A percentile compares a stretch with the other conserved stretches of the same genome.
These are phyloP conservation scores for Eupithecia exiguata DNA, from an alignment of 2,888 invertebrate species.

Conservation along the genomic window DNA sequence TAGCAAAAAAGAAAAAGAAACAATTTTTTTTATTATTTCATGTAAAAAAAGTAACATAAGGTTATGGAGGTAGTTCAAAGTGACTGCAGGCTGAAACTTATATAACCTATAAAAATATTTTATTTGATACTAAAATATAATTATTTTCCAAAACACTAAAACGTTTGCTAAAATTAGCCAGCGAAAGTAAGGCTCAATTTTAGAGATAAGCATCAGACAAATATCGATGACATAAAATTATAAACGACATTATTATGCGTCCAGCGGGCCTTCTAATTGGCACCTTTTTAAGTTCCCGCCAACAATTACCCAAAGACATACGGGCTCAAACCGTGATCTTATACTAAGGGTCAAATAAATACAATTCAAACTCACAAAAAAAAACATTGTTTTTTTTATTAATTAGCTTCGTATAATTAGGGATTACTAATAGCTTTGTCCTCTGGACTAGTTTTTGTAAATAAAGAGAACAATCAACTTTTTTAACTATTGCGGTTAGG, in stretches of 20 bases:
- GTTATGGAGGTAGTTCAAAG: too few relatives aligned
- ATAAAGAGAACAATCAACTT: not conserved
- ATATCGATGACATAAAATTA: conserved; percentile 65
- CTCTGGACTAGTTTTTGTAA: not conserved
- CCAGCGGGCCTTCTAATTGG: conserved; percentile 73
- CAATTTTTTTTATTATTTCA: too few relatives aligned
- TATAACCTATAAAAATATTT: not conserved
- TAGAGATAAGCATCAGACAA: conserved; percentile 36
- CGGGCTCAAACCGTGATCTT: not conserved
- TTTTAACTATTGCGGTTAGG: not conserved
- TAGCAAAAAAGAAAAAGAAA: too few relatives aligned
- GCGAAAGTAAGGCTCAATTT: conserved; percentile 10
- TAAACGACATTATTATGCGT: conserved; percentile 65
- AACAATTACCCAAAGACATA: conserved; percentile 52
- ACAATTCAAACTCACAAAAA: not conserved
- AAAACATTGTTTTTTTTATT: too few relatives aligned
- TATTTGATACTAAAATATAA: not conserved
- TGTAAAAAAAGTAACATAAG: too few relatives aligned
- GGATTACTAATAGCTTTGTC: too few relatives aligned
- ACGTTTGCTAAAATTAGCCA: conserved; percentile 9
- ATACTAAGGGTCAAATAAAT: not conserved
- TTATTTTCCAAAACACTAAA: not conserved
- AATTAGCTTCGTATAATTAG: not conserved
- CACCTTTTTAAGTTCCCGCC: conserved; percentile 76
- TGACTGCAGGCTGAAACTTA: not conserved